Evolutionary conservation across 2,113 vertebrate species (phyloP), one percentile per base, ranked within the genome.

Genomic region (Engraulis encrasicolus): DNA sequence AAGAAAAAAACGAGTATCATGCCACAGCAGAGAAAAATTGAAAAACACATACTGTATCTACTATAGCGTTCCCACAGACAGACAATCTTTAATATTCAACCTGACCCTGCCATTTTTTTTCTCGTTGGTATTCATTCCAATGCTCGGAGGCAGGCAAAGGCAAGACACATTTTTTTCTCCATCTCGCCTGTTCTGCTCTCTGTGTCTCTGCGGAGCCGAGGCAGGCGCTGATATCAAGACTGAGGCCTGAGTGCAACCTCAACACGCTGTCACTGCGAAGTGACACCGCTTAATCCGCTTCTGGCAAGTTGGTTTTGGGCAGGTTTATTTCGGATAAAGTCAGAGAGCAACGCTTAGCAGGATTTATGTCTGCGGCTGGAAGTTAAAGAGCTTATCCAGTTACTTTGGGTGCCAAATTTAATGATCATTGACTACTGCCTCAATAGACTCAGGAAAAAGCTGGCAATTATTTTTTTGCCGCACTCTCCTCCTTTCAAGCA

Each of bases 341-440:
- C 82, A 18, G 7, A 78, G 27, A 82, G 79, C 54, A 87, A 84
- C 78, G 17, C 49, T 84, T 84, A 83, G 71, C 58, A 15, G 85
- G 85, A 89, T 90, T 90, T 88, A 89, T 82, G 80, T 87, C 50
- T 81, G 79, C n/a, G n/a, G n/a, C 45, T 88, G 85, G 83, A 89
- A 79, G 84, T 84, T 88, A 86, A 87, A 89, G 80, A 86, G 85
- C 88, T 89, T 87, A 87, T 45, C 31, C 40, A 50, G 84, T 87
- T 83, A 86, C 74, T 81, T 52, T 54, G 77, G n/a, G 80, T 85
- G 83, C 77, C 87, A 87, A 81, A 80, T 66, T 49, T 38, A 85
- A 40, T 18, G 48, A 83, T 85, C 79, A 58, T 82, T 82, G 80
- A 85, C 82, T 80, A 78, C 54, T 36, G 58, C 80, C 81, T 89